Base-by-base conservation (phyloP, 2,797 vertebrate species). In the Morelia viridis region DNA sequence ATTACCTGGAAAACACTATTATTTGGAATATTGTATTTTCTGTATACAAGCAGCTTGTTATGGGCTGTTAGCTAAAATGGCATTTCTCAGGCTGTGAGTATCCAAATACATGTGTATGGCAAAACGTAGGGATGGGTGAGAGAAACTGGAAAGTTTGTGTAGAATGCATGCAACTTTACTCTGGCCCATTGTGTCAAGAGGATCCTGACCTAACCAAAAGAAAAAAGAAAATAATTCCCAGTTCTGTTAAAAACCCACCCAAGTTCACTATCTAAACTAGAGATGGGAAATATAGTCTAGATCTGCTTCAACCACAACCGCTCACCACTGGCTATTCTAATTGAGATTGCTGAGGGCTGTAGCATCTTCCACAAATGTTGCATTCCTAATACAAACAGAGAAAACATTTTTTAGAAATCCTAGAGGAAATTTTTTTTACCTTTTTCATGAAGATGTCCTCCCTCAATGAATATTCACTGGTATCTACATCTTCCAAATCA, bases 401-500 rank as follows among this genome's bases (percentile, higher is more conserved):
- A 53, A 53, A 53, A 53, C 50, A 53, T 53, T 53, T 53, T 53
- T 53, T 53, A 53, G 50, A 7, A 53, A 53, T 53, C 50, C 50
- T 53, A 7, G 85, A 46, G n/a, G n/a, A n/a, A n/a, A n/a, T n/a
- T n/a, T n/a, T n/a, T n/a, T n/a, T n/a, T n/a, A n/a, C 97, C 94
- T 96, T 94, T 85, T 89, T 94, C 85, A 88, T 91, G 71, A 95
- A 93, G 9, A 76, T 31, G 12, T 94, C 90, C 0, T 96, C 95
- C 85, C 93, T 87, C 53, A 87, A 56, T 50, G 68, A 12, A 86
- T 91, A 83, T 31, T 97, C 97, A 13, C 92, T 95, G 22, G 88
- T 19, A 71, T 98, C 97, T 65, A 96, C 85, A n/a, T 99, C 98
- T 93, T 99, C 98, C 95, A 99, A 97, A 96, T 99, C 99, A 3